phyloP scores from a whole-genome alignment of 2,797 vertebrate genomes.

The Thaleichthys pacificus region DNA sequence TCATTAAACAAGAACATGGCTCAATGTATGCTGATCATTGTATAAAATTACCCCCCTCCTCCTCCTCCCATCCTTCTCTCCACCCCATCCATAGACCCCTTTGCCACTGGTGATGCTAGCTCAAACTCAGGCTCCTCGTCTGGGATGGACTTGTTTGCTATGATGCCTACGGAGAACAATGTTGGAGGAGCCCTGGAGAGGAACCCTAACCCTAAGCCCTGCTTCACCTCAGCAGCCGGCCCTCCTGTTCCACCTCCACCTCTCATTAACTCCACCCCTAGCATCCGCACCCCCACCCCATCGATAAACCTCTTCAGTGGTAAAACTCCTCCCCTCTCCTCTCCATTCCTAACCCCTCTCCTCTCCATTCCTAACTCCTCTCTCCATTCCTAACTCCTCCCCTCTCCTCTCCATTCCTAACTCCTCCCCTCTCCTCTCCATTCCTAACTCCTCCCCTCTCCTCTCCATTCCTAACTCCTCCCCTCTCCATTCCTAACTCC shows the following conservation, averaged over 20 bases:
- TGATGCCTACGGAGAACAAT: slow-evolving; percentile 87
- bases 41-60: slow-evolving; percentile 35
- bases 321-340: slow-evolving; percentile 69
- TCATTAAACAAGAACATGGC: not conserved
- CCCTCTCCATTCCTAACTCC: no score
- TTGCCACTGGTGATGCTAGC: slow-evolving; percentile 73
- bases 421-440: not conserved
- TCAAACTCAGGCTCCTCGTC: slow-evolving; percentile 78
- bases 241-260: slow-evolving; percentile 48
- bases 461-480: slow-evolving; percentile 48
- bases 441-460: slow-evolving; percentile 42
- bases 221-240: not conserved
- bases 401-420: slow-evolving; percentile 31
- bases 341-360: slow-evolving; percentile 35
- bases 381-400: slow-evolving; percentile 43
- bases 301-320: slow-evolving; percentile 96
- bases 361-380: slow-evolving; percentile 36
- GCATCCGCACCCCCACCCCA: slow-evolving; percentile 65
- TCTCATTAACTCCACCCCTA: slow-evolving; percentile 78
- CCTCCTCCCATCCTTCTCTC: not conserved
- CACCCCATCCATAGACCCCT: slow-evolving; percentile 81
- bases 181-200: slow-evolving; percentile 25
- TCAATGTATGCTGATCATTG: slow-evolving; percentile 19
- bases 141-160: slow-evolving; percentile 93
- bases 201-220: no score